A percentile compares a stretch with the other conserved stretches of the same genome.
Conservation (phyloP, 2,113 vertebrate genomes). For the Paratilapia polleni region DNA sequence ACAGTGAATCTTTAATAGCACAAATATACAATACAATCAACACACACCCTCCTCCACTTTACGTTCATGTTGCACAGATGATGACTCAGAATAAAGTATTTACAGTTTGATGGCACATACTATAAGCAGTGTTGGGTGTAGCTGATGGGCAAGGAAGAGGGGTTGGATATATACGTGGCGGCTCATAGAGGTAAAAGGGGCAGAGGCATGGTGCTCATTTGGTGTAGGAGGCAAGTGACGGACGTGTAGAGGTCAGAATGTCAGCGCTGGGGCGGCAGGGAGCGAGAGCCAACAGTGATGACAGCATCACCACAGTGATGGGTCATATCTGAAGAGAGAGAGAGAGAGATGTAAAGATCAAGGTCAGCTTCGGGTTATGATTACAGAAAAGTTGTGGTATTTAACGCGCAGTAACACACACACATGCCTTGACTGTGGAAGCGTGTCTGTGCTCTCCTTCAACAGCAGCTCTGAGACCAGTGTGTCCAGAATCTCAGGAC, state of each 20-base stretch:
- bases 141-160: slow-evolving; percentile 20
- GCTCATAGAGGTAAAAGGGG: slow-evolving; percentile 18
- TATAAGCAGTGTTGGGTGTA: slow-evolving; percentile 33
- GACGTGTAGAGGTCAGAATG: slow-evolving; percentile 47
- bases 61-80: slow-evolving; percentile 51
- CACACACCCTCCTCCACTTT: slow-evolving; percentile 43
- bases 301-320: slow-evolving; percentile 79
- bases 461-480: slow-evolving; percentile 92
- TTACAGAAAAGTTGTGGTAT: background rate
- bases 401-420: too few species aligned
- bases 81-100: slow-evolving; percentile 65
- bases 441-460: slow-evolving; percentile 90
- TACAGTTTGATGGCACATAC: slow-evolving; percentile 65
- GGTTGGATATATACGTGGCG: slow-evolving; percentile 15
- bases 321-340: slow-evolving; percentile 75
- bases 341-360: slow-evolving; percentile 22
- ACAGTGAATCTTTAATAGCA: slow-evolving; percentile 79
- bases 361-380: slow-evolving; percentile 2
- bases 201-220: slow-evolving; percentile 15
- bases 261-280: slow-evolving; percentile 28
- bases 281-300: slow-evolving; percentile 11
- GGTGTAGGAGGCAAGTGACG: background rate
- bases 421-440: slow-evolving; percentile 86
- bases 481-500: slow-evolving; percentile 90
- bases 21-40: slow-evolving; percentile 76